These are phyloP conservation scores for Steinernema feltiae DNA, from an alignment of 1,140 invertebrate species.

Conservation along the genomic window DNA sequence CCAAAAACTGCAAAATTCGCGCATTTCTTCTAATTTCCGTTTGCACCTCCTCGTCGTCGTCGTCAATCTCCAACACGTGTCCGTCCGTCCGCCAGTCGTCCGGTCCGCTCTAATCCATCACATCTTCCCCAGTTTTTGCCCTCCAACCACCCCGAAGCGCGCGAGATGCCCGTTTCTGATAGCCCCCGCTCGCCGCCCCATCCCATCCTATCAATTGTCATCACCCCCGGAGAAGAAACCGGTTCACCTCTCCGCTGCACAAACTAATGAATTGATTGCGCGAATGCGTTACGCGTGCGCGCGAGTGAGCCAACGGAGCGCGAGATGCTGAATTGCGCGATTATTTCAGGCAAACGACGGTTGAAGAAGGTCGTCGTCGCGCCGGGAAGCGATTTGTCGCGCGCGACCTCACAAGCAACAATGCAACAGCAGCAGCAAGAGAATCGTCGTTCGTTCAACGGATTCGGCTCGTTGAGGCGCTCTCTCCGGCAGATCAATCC, in stretches of 20 bases:
- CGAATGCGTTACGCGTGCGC: too few species aligned
- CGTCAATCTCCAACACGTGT: not conserved
- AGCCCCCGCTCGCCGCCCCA: not conserved
- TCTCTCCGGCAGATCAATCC: slow-evolving; percentile 55
- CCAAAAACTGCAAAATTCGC: not conserved
- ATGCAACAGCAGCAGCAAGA: slow-evolving; percentile 11
- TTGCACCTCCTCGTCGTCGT: not conserved
- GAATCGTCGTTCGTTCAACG: slow-evolving; percentile 5
- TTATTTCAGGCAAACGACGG: not conserved
- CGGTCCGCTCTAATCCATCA: not conserved
- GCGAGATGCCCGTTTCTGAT: not conserved
- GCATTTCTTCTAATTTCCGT: too few species aligned
- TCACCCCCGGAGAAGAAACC: not conserved
- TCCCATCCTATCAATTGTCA: not conserved
- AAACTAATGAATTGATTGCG: slow-evolving; percentile 13
- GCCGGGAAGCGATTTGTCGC: not conserved
- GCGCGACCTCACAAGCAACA: not conserved
- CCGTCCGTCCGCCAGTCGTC: not conserved
- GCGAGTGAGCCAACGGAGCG: not conserved
- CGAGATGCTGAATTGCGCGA: not conserved
- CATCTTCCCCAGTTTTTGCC: too few species aligned
- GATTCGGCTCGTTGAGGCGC: slow-evolving; percentile 29
- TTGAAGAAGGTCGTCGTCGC: not conserved
- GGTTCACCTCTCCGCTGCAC: not conserved
- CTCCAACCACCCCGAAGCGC: not conserved